These are phyloP conservation scores for Endomychus coccineus DNA, from an alignment of 2,888 invertebrate species.

Conservation along the genomic window DNA sequence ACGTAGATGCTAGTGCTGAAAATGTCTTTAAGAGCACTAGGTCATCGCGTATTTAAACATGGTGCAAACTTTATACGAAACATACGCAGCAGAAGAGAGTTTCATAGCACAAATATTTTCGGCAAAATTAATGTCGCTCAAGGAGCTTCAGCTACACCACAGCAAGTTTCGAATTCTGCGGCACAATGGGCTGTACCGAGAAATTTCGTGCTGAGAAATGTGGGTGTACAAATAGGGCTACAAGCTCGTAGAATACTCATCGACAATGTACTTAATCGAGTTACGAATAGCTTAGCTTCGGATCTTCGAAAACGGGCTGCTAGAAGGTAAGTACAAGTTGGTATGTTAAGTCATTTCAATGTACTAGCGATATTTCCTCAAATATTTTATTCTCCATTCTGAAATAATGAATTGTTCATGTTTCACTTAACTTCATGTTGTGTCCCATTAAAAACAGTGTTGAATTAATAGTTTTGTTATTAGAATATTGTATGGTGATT, in stretches of 20 bases:
- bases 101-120: conserved; percentile 46
- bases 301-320: conserved; percentile 57
- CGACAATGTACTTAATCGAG: conserved; percentile 61
- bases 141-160: conserved; percentile 25
- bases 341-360: neutral
- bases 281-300: conserved; percentile 58
- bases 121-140: conserved; percentile 35
- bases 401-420: no score
- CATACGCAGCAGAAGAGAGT: conserved; percentile 47
- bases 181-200: conserved; percentile 24
- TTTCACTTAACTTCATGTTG: no score
- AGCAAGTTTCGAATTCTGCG: conserved; percentile 15
- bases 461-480: conserved; percentile 17
- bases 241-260: conserved; percentile 61
- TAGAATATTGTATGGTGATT: conserved; percentile 58
- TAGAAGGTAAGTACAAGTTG: conserved; percentile 41
- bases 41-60: conserved; percentile 52
- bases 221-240: conserved; percentile 50
- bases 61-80: conserved; percentile 51
- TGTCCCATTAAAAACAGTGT: no score
- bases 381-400: neutral
- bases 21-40: conserved; percentile 53
- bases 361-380: neutral
- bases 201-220: conserved; percentile 39
- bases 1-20: no score